Evolutionary conservation across 2,797 vertebrate genomes (phyloP).

Genomic region (Myotis findleyi): DNA sequence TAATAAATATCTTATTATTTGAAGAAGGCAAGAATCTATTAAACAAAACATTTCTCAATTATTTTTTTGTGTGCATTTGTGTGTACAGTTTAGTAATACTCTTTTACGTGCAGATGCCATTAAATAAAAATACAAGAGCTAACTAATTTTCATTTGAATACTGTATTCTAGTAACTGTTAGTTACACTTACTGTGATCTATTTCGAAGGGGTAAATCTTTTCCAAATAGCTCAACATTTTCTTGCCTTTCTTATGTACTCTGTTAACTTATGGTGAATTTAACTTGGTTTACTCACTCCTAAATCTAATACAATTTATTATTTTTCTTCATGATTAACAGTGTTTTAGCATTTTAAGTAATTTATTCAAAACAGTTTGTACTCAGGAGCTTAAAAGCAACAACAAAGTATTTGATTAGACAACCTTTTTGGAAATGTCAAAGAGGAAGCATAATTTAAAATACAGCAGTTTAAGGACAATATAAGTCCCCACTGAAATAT

Average conservation of each 20-base stretch:
- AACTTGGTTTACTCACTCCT: background rate
- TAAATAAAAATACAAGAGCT: slow-evolving; percentile 9
- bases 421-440: background rate
- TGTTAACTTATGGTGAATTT: background rate
- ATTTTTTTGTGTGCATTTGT: background rate
- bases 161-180: background rate
- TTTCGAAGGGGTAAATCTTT: background rate
- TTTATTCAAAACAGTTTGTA: background rate
- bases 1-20: background rate
- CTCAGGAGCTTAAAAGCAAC: background rate
- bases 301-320: background rate
- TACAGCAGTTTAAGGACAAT: background rate
- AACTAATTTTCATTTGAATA: background rate
- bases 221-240: background rate
- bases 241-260: background rate
- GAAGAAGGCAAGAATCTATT: background rate
- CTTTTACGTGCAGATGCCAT: background rate
- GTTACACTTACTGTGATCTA: background rate
- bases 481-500: background rate
- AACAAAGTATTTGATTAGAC: background rate
- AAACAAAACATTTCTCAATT: background rate
- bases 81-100: background rate
- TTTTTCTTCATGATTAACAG: background rate
- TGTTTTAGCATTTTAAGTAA: background rate
- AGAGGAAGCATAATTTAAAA: background rate